Evolutionary conservation across 2,797 vertebrate species (phyloP).

Genomic region (Epinephelus malabaricus): DNA sequence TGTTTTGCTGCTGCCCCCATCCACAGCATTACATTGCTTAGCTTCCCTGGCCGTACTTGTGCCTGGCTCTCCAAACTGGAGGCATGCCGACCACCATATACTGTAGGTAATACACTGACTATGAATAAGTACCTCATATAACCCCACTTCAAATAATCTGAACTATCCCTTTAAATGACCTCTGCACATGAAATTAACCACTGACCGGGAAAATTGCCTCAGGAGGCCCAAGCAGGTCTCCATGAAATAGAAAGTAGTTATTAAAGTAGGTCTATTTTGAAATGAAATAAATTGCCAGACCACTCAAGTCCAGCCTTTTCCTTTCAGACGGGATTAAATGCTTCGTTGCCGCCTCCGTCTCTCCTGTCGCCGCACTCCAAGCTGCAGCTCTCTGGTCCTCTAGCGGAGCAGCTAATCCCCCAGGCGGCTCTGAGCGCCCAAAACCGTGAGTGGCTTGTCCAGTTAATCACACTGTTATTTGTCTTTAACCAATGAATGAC

Average conservation of each 20-base stretch:
- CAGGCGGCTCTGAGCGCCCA: slow-evolving; percentile 80
- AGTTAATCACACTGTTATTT: slow-evolving; percentile 40
- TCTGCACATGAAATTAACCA: not conserved
- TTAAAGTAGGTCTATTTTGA: not conserved
- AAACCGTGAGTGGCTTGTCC: slow-evolving; percentile 80
- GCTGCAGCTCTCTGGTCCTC: slow-evolving; percentile 81
- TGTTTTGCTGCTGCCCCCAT: too few relatives aligned
- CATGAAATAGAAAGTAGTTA: not conserved
- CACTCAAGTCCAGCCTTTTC: slow-evolving; percentile 22
- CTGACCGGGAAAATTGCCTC: not conserved
- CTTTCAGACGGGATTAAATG: slow-evolving; percentile 86
- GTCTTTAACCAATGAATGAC: slow-evolving; percentile 12
- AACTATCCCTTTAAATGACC: not conserved
- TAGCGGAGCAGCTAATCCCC: slow-evolving; percentile 82
- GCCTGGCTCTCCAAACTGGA: too few relatives aligned
- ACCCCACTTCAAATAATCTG: not conserved
- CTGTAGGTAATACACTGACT: too few relatives aligned
- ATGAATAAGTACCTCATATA: too few relatives aligned
- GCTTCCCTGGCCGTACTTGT: too few relatives aligned
- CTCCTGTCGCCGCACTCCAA: slow-evolving; percentile 88
- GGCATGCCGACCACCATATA: too few relatives aligned
- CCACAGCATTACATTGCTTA: too few relatives aligned
- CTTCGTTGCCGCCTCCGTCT: slow-evolving; percentile 86
- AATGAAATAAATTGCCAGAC: not conserved
- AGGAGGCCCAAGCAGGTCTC: not conserved